A percentile compares a stretch with the other conserved stretches of the same genome.
These are phyloP conservation scores for Dallia pectoralis DNA, from an alignment of 2,797 vertebrate genomes.

Conservation along the genomic window DNA sequence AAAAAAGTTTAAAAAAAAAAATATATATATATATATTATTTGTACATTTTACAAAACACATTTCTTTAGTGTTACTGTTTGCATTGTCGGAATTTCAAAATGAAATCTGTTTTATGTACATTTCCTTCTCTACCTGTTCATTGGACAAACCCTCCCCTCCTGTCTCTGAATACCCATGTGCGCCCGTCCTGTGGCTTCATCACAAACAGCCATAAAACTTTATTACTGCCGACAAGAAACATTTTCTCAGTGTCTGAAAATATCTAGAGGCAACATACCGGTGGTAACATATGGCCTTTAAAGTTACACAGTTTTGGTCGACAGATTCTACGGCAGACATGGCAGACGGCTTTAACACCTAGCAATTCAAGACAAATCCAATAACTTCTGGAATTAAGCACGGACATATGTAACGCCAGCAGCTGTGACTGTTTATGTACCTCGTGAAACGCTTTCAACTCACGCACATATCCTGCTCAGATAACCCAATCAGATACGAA, in stretches of 20 bases:
- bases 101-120: not conserved
- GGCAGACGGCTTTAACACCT: constrained; percentile 59
- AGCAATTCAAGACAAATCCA: constrained; percentile 53
- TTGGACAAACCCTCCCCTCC: not conserved
- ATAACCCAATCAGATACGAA: constrained; percentile 51
- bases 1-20: no score
- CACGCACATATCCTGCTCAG: constrained; percentile 55
- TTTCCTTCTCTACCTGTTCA: not conserved
- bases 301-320: constrained; percentile 34
- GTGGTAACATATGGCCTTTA: constrained; percentile 49
- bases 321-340: constrained; percentile 38
- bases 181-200: not conserved
- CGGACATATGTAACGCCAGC: constrained; percentile 35
- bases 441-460: constrained; percentile 44
- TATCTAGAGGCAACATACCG: constrained; percentile 19
- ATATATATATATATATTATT: no score
- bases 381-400: constrained; percentile 36
- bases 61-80: not conserved
- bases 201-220: not conserved
- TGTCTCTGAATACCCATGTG: not conserved
- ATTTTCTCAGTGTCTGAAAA: constrained; percentile 10
- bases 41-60: not conserved
- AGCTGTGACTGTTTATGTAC: constrained; percentile 62
- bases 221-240: constrained; percentile 1
- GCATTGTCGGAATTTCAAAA: not conserved